These are phyloP conservation scores for Smithornis capensis DNA, from an alignment of 2,113 vertebrate species.

Conservation along the genomic window DNA sequence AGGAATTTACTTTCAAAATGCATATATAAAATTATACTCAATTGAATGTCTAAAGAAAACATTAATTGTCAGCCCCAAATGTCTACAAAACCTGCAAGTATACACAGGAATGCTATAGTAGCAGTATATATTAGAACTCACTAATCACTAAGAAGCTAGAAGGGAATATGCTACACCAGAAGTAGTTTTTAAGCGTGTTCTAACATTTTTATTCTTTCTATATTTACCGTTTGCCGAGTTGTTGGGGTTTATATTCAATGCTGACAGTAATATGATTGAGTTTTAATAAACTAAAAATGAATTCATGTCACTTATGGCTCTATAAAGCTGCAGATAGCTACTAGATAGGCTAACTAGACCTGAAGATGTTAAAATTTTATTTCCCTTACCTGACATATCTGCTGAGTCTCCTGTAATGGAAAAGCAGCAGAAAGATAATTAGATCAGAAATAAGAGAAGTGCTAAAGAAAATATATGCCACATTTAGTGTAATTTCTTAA, in stretches of 20 bases:
- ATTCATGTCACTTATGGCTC: constrained; percentile 5
- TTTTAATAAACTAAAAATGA: constrained; percentile 30
- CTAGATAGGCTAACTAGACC: constrained; percentile 40
- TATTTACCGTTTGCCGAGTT: constrained; percentile 11
- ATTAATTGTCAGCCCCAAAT: constrained; percentile 36
- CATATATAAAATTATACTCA: background rate
- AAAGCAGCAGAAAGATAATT: constrained; percentile 75
- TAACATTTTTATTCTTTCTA: background rate
- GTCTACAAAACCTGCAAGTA: background rate
- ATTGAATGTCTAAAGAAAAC: background rate
- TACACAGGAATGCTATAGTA: background rate
- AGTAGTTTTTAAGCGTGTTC: background rate
- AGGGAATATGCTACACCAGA: background rate
- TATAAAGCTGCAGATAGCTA: background rate
- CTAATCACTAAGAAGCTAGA: background rate
- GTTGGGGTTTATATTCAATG: background rate
- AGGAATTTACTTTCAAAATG: constrained; percentile 24
- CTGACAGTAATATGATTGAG: constrained; percentile 15
- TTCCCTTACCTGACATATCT: constrained; percentile 96
- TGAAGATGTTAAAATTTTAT: constrained; percentile 60
- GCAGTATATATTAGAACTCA: background rate
- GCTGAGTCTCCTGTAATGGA: constrained; percentile 91
- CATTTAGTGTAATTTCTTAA: constrained; percentile 43
- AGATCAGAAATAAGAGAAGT: constrained; percentile 58
- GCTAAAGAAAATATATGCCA: constrained; percentile 54